Evolutionary conservation across 2,888 invertebrate genomes (phyloP).

Genomic region (Brassicogethes aeneus): DNA sequence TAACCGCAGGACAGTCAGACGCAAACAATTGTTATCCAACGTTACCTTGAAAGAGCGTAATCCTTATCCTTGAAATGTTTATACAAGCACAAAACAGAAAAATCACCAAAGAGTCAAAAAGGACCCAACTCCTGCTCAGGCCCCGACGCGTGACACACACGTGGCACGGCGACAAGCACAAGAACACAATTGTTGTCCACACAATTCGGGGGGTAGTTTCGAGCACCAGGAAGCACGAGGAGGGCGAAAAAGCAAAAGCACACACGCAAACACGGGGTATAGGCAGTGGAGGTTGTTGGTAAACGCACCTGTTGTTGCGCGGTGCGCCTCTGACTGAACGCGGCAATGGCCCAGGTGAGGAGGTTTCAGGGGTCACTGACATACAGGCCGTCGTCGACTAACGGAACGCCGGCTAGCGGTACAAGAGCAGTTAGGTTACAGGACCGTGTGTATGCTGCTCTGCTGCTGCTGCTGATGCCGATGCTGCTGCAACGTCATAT

Average conservation of each 20-base stretch:
- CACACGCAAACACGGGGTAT: background rate
- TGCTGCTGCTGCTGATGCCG: too few relatives aligned
- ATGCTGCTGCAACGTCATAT: slow-evolving; percentile 23
- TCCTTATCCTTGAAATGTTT: background rate
- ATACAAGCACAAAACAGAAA: background rate
- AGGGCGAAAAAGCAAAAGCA: too few relatives aligned
- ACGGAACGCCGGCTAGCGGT: slow-evolving; percentile 38
- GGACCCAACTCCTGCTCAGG: too few relatives aligned
- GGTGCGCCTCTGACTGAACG: slow-evolving; percentile 38
- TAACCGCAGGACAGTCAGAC: too few relatives aligned
- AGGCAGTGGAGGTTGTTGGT: background rate
- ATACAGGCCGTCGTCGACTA: slow-evolving; percentile 30
- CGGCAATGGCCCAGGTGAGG: slow-evolving; percentile 38
- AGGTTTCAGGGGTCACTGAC: slow-evolving; percentile 40
- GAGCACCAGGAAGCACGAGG: background rate
- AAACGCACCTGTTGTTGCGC: slow-evolving; percentile 39
- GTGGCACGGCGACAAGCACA: slow-evolving; percentile 4
- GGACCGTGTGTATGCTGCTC: slow-evolving; percentile 37
- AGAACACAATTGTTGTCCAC: slow-evolving; percentile 5
- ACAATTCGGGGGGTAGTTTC: background rate
- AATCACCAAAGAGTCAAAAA: background rate
- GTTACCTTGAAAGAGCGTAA: background rate
- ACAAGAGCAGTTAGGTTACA: slow-evolving; percentile 42
- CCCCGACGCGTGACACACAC: slow-evolving; percentile 5
- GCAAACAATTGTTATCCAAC: background rate